These are phyloP conservation scores for Ptychochromis oligacanthus DNA, from an alignment of 2,113 vertebrate genomes.

Conservation along the genomic window DNA sequence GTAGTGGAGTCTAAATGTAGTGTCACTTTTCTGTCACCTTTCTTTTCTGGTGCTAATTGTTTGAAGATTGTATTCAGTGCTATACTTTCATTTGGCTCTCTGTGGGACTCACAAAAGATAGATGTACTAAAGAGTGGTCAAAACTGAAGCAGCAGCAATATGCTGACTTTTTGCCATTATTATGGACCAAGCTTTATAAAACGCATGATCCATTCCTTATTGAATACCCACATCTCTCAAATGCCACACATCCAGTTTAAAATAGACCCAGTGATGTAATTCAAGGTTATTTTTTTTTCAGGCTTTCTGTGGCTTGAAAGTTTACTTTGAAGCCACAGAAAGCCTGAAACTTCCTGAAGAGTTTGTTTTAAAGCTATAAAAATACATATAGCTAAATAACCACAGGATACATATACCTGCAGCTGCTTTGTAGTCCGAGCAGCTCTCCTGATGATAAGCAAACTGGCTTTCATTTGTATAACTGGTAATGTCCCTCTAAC, in stretches of 20 bases:
- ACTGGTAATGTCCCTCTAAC: neutral
- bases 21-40: neutral
- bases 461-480: neutral
- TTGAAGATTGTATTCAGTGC: neutral
- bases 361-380: neutral
- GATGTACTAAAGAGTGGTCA: neutral
- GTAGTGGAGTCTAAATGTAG: no score
- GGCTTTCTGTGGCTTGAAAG: neutral
- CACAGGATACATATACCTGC: neutral
- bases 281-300: neutral
- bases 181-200: neutral
- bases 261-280: slow-evolving; percentile 1
- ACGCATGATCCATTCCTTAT: neutral
- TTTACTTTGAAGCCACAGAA: neutral
- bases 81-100: neutral
- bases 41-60: neutral
- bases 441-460: neutral
- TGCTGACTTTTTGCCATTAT: neutral
- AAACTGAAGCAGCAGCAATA: neutral
- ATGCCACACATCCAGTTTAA: neutral
- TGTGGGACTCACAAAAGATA: neutral
- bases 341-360: neutral
- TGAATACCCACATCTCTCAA: neutral
- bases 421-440: neutral
- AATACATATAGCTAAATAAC: neutral